Evolutionary conservation across 2,113 vertebrate species (phyloP).

Genomic region (Myotis brandtii): DNA sequence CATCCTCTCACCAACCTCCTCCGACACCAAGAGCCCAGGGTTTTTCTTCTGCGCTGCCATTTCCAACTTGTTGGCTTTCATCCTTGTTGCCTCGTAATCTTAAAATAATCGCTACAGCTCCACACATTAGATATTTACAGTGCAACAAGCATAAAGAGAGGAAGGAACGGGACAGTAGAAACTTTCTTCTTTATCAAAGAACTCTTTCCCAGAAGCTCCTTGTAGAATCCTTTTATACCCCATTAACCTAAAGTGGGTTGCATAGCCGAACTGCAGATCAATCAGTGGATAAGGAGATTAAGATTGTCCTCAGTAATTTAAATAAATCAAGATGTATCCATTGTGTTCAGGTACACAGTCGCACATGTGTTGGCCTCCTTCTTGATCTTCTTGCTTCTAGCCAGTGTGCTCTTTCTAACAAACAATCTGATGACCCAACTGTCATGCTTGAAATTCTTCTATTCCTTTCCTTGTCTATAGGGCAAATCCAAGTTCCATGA

Average conservation of each 20-base stretch:
- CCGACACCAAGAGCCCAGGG: not conserved
- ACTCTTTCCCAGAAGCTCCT: not conserved
- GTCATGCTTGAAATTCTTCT: not conserved
- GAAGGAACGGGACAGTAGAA: not conserved
- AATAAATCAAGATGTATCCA: not conserved
- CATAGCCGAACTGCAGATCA: not conserved
- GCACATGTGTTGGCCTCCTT: not conserved
- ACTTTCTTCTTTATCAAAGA: not conserved
- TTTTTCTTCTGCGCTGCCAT: not conserved
- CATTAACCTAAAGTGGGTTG: not conserved
- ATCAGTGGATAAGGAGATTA: not conserved
- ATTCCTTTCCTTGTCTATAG: not conserved
- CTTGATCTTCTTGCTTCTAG: slow-evolving; percentile 15
- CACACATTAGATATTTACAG: not conserved
- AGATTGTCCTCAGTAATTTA: not conserved
- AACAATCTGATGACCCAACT: not conserved
- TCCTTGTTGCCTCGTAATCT: not conserved
- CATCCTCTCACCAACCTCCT: not conserved
- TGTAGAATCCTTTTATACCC: not conserved
- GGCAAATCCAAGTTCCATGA: not conserved
- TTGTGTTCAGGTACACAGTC: not conserved
- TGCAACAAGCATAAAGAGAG: not conserved
- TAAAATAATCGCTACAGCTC: not conserved
- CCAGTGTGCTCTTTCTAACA: not conserved
- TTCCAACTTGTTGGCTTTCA: not conserved